A percentile compares a stretch with the other conserved stretches of the same genome.
These are phyloP conservation scores for Poeciliopsis paucimaculata DNA, from an alignment of 2,797 vertebrate species.

Conservation along the genomic window DNA sequence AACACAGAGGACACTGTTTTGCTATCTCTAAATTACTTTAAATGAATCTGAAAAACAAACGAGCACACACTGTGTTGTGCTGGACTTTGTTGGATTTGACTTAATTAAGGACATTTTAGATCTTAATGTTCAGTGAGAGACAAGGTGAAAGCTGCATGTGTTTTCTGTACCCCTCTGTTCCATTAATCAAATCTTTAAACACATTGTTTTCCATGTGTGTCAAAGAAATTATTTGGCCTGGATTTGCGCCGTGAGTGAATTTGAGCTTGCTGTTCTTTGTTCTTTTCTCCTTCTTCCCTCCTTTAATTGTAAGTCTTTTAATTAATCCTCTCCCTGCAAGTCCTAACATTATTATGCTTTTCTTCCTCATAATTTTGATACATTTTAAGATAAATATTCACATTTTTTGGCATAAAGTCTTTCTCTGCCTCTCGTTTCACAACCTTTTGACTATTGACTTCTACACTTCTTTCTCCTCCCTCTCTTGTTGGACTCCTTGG, in stretches of 20 bases:
- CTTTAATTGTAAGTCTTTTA: conserved; percentile 10
- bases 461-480: conserved; percentile 2
- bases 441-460: conserved; percentile 6
- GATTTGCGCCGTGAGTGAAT: conserved; percentile 3
- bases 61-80: not conserved
- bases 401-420: not conserved
- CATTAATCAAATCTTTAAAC: conserved; percentile 59
- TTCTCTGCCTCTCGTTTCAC: conserved; percentile 1
- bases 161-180: conserved; percentile 23
- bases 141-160: conserved; percentile 3
- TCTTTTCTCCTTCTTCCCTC: conserved; percentile 24
- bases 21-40: not conserved
- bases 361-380: not conserved
- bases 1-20: not conserved
- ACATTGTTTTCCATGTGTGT: conserved; percentile 43
- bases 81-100: not conserved
- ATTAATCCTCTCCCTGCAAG: not conserved
- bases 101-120: not conserved
- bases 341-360: not conserved
- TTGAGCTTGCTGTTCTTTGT: conserved; percentile 31
- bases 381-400: not conserved
- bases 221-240: conserved; percentile 40
- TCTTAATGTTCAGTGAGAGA: conserved; percentile 23
- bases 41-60: conserved; percentile 1
- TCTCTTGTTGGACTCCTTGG: conserved; percentile 13